phyloP scores from a whole-genome alignment of 2,888 invertebrate genomes.

The Campaea margaritaria region DNA sequence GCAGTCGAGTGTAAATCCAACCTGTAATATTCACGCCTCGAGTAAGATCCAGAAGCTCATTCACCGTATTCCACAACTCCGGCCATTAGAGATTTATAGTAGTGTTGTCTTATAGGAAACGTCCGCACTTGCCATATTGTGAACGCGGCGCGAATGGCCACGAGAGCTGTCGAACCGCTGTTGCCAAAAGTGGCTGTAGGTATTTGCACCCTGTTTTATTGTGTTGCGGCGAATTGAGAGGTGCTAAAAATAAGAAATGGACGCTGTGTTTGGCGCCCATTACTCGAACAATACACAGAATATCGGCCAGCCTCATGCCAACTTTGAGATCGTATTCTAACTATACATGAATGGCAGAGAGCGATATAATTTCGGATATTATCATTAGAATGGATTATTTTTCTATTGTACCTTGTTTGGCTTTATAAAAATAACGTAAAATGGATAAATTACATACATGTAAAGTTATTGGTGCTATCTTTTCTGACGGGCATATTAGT shows the following conservation, averaged over 20 bases:
- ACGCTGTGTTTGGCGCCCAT: slow-evolving; percentile 3
- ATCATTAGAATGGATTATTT: too few species aligned
- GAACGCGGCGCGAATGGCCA: slow-evolving; percentile 27
- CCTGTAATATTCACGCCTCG: not conserved
- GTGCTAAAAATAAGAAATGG: slow-evolving; percentile 28
- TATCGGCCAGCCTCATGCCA: not conserved
- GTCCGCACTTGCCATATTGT: slow-evolving; percentile 29
- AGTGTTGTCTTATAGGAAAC: slow-evolving; percentile 27
- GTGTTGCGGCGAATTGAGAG: slow-evolving; percentile 25
- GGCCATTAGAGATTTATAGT: slow-evolving; percentile 37
- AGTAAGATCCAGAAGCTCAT: not conserved
- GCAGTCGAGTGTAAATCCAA: too few species aligned
- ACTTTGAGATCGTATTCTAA: not conserved
- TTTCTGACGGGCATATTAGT: too few species aligned
- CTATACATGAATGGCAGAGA: too few species aligned
- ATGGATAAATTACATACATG: too few species aligned
- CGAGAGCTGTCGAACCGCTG: slow-evolving; percentile 21
- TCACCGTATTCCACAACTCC: not conserved
- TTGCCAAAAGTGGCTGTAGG: slow-evolving; percentile 22
- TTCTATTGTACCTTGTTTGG: too few species aligned
- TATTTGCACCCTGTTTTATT: slow-evolving; percentile 19
- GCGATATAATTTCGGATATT: too few species aligned
- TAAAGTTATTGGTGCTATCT: too few species aligned
- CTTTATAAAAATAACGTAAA: too few species aligned
- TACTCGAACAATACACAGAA: not conserved